phyloP scores from a whole-genome alignment of 2,888 invertebrate species.

The Stenoptilia bipunctidactyla region DNA sequence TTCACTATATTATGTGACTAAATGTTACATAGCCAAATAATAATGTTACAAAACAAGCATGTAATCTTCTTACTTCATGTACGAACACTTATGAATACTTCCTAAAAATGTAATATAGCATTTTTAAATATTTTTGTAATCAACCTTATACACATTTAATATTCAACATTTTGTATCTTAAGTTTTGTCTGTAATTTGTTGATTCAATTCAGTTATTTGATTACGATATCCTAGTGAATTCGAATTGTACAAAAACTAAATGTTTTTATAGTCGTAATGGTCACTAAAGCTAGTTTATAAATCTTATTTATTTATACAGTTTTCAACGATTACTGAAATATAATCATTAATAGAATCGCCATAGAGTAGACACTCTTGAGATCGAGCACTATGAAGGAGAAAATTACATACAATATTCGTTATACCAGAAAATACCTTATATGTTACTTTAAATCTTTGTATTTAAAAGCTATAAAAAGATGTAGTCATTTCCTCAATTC shows the following conservation, averaged over 20 bases:
- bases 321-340: conserved; percentile 14
- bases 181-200: no score
- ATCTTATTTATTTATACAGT: conserved; percentile 57
- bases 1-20: background rate
- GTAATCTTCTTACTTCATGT: no score
- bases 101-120: no score
- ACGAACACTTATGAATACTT: no score
- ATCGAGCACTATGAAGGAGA: no score
- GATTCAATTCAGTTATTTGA: no score
- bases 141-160: background rate
- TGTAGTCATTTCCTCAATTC: no score
- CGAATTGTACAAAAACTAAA: conserved; percentile 64
- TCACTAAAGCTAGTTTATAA: conserved; percentile 33
- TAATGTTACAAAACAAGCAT: background rate
- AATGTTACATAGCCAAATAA: background rate
- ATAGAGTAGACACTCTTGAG: no score
- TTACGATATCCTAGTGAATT: conserved; percentile 37
- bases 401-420: no score
- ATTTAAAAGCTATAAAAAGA: no score
- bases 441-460: no score
- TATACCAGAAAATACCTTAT: no score
- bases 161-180: background rate
- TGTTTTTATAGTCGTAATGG: conserved; percentile 39
- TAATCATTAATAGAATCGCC: conserved; percentile 5
- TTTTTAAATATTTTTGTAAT: background rate